Conservation (phyloP, 2,113 vertebrate species). For the Bufo bufo region DNA sequence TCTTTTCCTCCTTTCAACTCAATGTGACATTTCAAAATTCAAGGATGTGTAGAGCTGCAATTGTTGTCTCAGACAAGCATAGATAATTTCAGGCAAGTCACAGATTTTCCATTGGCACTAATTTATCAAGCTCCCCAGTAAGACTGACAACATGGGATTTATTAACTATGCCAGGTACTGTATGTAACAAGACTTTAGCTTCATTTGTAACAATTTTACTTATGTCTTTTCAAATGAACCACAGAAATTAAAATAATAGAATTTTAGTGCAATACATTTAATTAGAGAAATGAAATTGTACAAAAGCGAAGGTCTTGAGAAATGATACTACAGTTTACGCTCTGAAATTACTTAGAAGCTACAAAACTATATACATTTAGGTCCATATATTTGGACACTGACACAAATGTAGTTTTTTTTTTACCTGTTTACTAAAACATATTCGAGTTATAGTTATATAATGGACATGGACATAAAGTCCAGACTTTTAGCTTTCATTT, state of each 20-base stretch:
- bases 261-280: background rate
- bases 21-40: conserved; percentile 51
- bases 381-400: too few species aligned
- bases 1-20: conserved; percentile 36
- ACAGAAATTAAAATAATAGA: background rate
- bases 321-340: background rate
- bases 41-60: conserved; percentile 41
- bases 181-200: background rate
- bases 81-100: conserved; percentile 38
- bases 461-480: too few species aligned
- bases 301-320: background rate
- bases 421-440: too few species aligned
- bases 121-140: conserved; percentile 45
- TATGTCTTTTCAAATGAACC: background rate
- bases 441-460: too few species aligned
- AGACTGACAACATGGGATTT: background rate
- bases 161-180: conserved; percentile 29
- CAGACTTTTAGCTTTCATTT: too few species aligned
- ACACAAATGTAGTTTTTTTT: too few species aligned
- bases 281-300: too few species aligned
- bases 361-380: too few species aligned
- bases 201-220: background rate
- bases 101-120: conserved; percentile 34
- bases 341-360: too few species aligned
- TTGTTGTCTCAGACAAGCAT: conserved; percentile 21